Conservation (phyloP, 1,140 invertebrate genomes). For the Spodoptera frugiperda region DNA sequence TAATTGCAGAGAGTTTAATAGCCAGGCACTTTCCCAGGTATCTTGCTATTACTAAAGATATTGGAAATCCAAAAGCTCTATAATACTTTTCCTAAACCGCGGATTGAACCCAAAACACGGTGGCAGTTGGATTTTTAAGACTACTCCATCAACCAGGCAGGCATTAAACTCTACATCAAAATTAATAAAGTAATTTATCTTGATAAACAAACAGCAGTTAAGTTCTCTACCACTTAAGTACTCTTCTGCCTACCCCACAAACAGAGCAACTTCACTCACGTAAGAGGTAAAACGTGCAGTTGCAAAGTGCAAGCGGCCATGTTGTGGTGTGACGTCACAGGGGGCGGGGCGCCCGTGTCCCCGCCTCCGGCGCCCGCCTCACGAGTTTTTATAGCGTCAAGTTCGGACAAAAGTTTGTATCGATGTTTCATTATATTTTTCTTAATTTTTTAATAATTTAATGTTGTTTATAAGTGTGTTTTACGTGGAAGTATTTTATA, state of each 20-base stretch:
- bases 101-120: no score
- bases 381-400: conserved; percentile 42
- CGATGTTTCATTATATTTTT: not conserved
- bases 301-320: conserved; percentile 72
- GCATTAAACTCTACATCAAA: no score
- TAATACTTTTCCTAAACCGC: no score
- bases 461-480: not conserved
- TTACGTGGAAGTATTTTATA: no score
- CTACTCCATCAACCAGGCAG: no score
- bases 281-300: conserved; percentile 40
- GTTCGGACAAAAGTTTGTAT: conserved; percentile 23
- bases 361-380: conserved; percentile 53
- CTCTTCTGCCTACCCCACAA: not conserved
- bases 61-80: no score
- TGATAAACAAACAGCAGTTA: not conserved
- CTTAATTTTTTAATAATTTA: not conserved
- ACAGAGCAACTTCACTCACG: conserved; percentile 18
- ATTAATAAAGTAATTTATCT: not conserved
- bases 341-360: conserved; percentile 65
- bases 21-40: no score
- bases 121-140: no score
- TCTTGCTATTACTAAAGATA: no score
- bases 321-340: conserved; percentile 67
- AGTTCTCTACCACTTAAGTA: not conserved
- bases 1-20: no score